Percentiles rank a stretch among this genome's conserved stretches.
Evolutionary conservation across 2,888 invertebrate genomes (phyloP).

Genomic region (Epiperipatus broadwayi): DNA sequence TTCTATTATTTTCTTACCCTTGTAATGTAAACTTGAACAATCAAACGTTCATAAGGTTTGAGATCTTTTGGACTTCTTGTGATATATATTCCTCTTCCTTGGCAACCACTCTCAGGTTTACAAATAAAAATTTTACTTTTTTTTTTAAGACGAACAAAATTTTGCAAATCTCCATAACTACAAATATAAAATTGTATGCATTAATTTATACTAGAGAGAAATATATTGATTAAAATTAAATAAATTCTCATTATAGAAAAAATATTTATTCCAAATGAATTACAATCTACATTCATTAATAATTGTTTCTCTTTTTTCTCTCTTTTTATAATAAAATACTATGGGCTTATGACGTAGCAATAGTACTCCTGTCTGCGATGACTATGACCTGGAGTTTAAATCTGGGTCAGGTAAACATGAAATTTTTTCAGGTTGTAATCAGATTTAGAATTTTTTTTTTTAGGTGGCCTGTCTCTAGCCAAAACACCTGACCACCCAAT

Average conservation of each 20-base stretch:
- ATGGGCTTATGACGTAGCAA: too few species aligned
- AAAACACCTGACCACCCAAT: too few species aligned
- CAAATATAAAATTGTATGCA: constrained; percentile 3
- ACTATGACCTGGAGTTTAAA: too few species aligned
- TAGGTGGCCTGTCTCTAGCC: too few species aligned
- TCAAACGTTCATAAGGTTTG: constrained; percentile 55
- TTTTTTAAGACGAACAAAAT: constrained; percentile 38
- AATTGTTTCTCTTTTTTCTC: too few species aligned
- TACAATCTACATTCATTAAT: constrained; percentile 21
- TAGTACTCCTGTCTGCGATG: too few species aligned
- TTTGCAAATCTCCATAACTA: constrained; percentile 26
- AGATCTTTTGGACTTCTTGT: constrained; percentile 61
- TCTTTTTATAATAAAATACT: too few species aligned
- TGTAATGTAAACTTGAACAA: constrained; percentile 58
- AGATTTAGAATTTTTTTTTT: too few species aligned
- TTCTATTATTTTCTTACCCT: constrained; percentile 38
- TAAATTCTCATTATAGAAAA: not conserved
- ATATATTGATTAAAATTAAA: not conserved
- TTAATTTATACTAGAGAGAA: not conserved
- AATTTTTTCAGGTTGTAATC: too few species aligned
- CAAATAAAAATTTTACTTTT: constrained; percentile 60
- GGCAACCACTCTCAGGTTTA: constrained; percentile 76
- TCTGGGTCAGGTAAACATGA: too few species aligned
- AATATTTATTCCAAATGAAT: not conserved
- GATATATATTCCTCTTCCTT: constrained; percentile 69